A percentile compares a stretch with the other conserved stretches of the same genome.
These are phyloP conservation scores for Oreochromis aureus DNA, from an alignment of 2,113 vertebrate species.

Conservation along the genomic window DNA sequence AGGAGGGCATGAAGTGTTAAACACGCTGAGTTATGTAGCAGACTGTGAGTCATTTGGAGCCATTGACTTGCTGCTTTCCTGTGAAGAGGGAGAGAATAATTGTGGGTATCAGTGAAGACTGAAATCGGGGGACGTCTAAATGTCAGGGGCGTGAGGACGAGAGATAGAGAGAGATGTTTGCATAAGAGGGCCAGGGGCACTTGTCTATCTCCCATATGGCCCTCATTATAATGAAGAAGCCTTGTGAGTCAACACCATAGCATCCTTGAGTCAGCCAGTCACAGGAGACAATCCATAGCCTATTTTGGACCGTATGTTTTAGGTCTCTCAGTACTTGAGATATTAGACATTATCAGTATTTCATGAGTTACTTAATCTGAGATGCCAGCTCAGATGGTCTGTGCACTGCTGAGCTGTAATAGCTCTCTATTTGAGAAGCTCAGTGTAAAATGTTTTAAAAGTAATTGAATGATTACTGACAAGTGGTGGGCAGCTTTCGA, in stretches of 20 bases:
- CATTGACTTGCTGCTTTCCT: slow-evolving; percentile 23
- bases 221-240: slow-evolving; percentile 66
- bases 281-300: slow-evolving; percentile 38
- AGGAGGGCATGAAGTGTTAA: slow-evolving; percentile 37
- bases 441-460: background rate
- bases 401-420: background rate
- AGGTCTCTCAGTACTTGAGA: slow-evolving; percentile 10
- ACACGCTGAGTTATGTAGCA: slow-evolving; percentile 15
- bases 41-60: slow-evolving; percentile 46
- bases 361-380: slow-evolving; percentile 18
- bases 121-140: slow-evolving; percentile 51
- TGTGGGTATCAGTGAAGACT: slow-evolving; percentile 45
- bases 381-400: background rate
- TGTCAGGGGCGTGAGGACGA: slow-evolving; percentile 58
- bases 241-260: slow-evolving; percentile 64
- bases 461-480: slow-evolving; percentile 9
- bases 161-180: slow-evolving; percentile 57
- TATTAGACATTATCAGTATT: slow-evolving; percentile 5
- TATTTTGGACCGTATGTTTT: slow-evolving; percentile 54
- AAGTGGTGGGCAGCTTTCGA: slow-evolving; percentile 36
- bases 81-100: slow-evolving; percentile 40
- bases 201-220: slow-evolving; percentile 55
- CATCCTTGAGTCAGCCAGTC: slow-evolving; percentile 57
- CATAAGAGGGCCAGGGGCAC: slow-evolving; percentile 55
- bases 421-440: background rate